Base-by-base conservation (phyloP, 1,140 invertebrate species). In the Heliothis virescens region DNA sequence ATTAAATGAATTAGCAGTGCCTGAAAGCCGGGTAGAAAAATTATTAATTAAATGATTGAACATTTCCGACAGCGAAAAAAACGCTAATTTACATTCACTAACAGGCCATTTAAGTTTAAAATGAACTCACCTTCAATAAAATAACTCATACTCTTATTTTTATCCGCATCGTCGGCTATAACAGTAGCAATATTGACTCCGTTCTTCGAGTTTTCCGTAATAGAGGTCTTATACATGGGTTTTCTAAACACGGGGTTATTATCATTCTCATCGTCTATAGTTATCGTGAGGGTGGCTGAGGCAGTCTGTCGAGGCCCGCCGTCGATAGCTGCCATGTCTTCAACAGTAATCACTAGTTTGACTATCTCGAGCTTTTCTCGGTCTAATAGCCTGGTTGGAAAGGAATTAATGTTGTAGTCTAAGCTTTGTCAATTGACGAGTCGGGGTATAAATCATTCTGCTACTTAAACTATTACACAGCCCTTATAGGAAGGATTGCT, bases 201-300 rank as follows among this genome's bases (percentile, higher is more conserved):
- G 84, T 97, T 97, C 94, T 98, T 98, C 79, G 98, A 98, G 88
- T 99, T 99, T 90, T 99, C 98, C 0, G 97, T 96, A 26, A 99
- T 96, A 0, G 97, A 97, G 71, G 97, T 95, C 72, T 96, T 96
- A 85, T 98, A 98, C 82, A 97, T 97, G 0, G 97, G 96, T 83
- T 97, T 96, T 41, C 96, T 95, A 85, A 99, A 99, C 83, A 96
- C 96, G 0, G 98, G 98, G 90, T 97, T 97, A 87, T 99, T 99
- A 83, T 99, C 98, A 88, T 99, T 99, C 77, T 98, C 97, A 89
- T 98, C 98, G 62, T 97, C 96, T 9, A 99, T 96, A 52, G 97
- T 92, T 62, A 98, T 96, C 21, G 96, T 97, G 0, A 98, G 91
- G 9, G 96, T 97, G 0, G 96, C 97, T 96, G 96, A 96, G 11